A percentile compares a stretch with the other conserved stretches of the same genome.
Conservation (phyloP, 2,888 invertebrate species). For the Kryphioiulus occultus region DNA sequence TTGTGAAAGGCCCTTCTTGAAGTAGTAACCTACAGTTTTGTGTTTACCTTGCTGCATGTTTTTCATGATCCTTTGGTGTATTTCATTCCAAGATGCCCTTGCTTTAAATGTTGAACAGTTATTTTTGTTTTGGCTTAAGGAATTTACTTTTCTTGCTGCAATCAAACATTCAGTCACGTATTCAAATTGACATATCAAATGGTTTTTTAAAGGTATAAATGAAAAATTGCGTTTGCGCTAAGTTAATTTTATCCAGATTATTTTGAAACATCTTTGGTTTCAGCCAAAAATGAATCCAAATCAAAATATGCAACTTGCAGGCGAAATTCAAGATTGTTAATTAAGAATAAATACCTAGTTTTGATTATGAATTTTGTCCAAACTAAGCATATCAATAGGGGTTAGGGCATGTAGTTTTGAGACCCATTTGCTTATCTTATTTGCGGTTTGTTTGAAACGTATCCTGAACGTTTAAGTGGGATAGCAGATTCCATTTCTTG, state of each 20-base stretch:
- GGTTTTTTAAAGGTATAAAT: neutral
- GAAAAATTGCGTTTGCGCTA: no score
- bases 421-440: neutral
- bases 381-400: neutral
- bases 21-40: neutral
- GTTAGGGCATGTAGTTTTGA: neutral
- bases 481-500: neutral
- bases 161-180: neutral
- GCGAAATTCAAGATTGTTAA: neutral
- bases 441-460: neutral
- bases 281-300: neutral
- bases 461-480: neutral
- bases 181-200: neutral
- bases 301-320: neutral
- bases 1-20: neutral
- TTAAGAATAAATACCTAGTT: neutral
- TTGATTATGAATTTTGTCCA: neutral
- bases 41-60: neutral
- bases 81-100: conserved; percentile 2
- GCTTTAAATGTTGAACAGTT: conserved; percentile 12
- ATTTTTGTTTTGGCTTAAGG: neutral
- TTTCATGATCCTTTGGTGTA: neutral
- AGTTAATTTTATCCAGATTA: no score
- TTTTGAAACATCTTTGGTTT: no score
- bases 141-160: neutral